A percentile compares a stretch with the other conserved stretches of the same genome.
Evolutionary conservation across 1,140 invertebrate species (phyloP).

Genomic region (Calliphora vicina): DNA sequence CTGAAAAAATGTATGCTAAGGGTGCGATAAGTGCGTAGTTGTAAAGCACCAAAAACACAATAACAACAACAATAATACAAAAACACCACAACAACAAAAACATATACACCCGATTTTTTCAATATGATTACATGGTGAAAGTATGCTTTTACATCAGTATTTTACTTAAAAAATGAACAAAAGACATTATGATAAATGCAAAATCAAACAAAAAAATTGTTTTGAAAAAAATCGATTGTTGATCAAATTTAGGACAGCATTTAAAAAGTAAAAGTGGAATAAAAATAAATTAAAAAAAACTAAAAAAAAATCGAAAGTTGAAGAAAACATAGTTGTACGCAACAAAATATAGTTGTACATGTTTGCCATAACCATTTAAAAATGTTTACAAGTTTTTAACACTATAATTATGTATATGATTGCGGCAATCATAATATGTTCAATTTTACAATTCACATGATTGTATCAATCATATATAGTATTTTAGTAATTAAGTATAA

Average conservation of each 20-base stretch:
- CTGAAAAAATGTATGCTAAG: constrained; percentile 1
- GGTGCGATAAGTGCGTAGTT: not conserved
- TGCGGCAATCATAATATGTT: too few species aligned
- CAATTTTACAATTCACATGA: too few species aligned
- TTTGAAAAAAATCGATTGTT: not conserved
- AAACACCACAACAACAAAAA: not conserved
- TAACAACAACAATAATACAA: not conserved
- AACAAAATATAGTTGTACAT: too few species aligned
- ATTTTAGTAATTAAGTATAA: too few species aligned
- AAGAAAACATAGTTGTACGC: too few species aligned
- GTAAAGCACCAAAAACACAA: not conserved
- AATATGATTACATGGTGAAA: not conserved
- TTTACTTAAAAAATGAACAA: too few species aligned
- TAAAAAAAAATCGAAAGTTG: not conserved
- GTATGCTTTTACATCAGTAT: not conserved
- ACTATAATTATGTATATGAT: too few species aligned
- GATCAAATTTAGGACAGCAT: not conserved
- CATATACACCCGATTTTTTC: too few species aligned
- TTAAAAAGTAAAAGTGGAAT: not conserved
- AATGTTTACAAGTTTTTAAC: too few species aligned
- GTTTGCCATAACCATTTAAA: too few species aligned
- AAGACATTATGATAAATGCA: not conserved
- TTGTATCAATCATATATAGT: too few species aligned
- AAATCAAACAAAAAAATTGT: not conserved
- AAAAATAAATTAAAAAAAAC: not conserved